Conservation (phyloP, 2,113 vertebrate genomes). For the Pelobates fuscus region DNA sequence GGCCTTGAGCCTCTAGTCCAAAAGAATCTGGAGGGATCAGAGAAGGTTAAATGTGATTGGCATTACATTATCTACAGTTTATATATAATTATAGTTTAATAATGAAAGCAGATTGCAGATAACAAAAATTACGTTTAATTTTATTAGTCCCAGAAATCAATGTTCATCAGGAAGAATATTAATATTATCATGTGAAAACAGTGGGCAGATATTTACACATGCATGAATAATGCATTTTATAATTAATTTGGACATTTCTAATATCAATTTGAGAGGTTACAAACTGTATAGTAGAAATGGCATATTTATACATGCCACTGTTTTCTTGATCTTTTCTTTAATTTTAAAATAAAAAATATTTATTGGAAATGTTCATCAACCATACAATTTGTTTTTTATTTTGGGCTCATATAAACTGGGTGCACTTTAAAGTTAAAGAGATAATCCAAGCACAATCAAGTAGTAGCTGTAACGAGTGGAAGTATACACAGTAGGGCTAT, state of each 20-base stretch:
- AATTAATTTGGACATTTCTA: not conserved
- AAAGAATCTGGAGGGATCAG: constrained; percentile 70
- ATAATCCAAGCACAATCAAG: too few relatives aligned
- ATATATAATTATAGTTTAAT: constrained; percentile 71
- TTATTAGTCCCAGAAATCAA: constrained; percentile 50
- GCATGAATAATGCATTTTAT: not conserved
- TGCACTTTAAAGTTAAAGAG: too few relatives aligned
- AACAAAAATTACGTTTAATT: constrained; percentile 72
- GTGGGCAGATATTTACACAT: not conserved
- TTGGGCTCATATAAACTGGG: too few relatives aligned
- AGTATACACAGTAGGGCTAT: too few relatives aligned
- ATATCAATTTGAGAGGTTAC: not conserved
- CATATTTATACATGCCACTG: too few relatives aligned
- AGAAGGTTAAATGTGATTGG: constrained; percentile 76
- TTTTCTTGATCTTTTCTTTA: too few relatives aligned
- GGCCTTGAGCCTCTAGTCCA: constrained; percentile 66
- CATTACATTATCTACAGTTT: constrained; percentile 68
- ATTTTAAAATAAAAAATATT: too few relatives aligned
- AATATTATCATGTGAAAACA: not conserved
- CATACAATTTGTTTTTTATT: too few relatives aligned
- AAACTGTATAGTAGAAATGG: too few relatives aligned
- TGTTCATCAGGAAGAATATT: constrained; percentile 16
- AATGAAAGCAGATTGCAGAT: constrained; percentile 73
- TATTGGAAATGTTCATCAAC: too few relatives aligned
- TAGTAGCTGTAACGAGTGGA: too few relatives aligned